A percentile compares a stretch with the other conserved stretches of the same genome.
Conservation (phyloP, 2,113 vertebrate genomes). For the Poeciliopsis occidentalis region DNA sequence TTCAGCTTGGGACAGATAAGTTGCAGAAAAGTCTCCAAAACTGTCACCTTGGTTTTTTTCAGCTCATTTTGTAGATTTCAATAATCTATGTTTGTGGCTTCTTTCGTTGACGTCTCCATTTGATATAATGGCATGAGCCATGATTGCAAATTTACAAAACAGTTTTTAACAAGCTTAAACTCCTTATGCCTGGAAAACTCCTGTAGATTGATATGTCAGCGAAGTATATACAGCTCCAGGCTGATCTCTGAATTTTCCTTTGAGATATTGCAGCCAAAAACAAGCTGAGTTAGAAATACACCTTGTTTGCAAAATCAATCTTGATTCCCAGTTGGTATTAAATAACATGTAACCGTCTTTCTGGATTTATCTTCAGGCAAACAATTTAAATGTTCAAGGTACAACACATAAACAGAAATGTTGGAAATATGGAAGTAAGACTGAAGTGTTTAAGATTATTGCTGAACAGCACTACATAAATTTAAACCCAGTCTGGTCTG, state of each 20-base stretch:
- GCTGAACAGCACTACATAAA: no score
- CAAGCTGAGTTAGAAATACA: conserved; percentile 14
- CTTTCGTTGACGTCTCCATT: neutral
- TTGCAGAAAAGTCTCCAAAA: no score
- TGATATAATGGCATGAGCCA: neutral
- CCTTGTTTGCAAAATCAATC: conserved; percentile 6
- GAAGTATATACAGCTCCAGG: neutral
- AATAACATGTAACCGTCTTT: neutral
- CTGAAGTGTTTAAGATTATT: no score
- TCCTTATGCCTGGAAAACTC: neutral
- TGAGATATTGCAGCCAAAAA: conserved; percentile 6
- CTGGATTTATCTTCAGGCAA: conserved; percentile 6
- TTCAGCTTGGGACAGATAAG: no score
- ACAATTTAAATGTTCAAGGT: conserved; percentile 4
- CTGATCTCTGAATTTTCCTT: neutral
- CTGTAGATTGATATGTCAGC: neutral
- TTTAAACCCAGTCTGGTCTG: no score
- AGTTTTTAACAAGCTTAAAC: neutral
- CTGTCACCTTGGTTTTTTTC: no score
- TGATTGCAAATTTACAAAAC: neutral
- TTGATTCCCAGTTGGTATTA: conserved; percentile 15
- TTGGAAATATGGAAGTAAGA: neutral
- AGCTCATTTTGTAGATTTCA: neutral
- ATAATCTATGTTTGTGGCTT: neutral
- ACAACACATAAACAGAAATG: neutral